phyloP scores from a whole-genome alignment of 2,113 vertebrate genomes.

The Rafetus swinhoei region DNA sequence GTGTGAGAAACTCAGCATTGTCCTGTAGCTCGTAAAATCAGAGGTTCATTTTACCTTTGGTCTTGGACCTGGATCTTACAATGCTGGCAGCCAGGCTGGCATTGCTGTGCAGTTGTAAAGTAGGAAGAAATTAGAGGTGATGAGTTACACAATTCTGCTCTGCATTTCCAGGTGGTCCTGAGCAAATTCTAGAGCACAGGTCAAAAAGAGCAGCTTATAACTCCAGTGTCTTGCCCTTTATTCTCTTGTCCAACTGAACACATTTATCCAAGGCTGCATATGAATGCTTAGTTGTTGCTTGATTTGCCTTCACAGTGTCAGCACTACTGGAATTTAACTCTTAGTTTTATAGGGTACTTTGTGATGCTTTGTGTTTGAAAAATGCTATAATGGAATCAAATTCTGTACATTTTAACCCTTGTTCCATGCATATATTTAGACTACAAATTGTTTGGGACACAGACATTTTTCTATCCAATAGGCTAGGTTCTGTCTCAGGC shows the following conservation, averaged over 20 bases:
- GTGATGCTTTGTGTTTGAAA: not conserved
- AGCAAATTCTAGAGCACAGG: not conserved
- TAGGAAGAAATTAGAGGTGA: not conserved
- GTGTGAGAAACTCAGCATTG: not conserved
- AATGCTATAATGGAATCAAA: not conserved
- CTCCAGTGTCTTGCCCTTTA: not conserved
- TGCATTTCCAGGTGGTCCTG: not conserved
- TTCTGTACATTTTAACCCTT: not conserved
- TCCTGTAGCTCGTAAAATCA: not conserved
- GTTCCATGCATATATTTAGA: fast-evolving
- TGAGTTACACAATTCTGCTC: not conserved
- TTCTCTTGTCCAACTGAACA: not conserved
- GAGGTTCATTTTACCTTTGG: fast-evolving
- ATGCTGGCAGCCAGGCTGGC: no score
- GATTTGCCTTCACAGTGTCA: not conserved
- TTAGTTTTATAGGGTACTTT: not conserved
- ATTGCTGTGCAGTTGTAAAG: fast-evolving
- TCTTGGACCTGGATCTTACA: not conserved
- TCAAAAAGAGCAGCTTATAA: fast-evolving
- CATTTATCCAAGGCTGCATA: not conserved
- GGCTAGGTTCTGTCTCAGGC: not conserved
- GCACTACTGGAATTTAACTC: not conserved
- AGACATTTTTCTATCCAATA: not conserved
- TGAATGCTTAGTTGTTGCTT: not conserved
- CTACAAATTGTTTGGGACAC: not conserved